phyloP scores from a whole-genome alignment of 37 sponge, comb jelly and placozoan species.

The Haliclona indistincta region DNA sequence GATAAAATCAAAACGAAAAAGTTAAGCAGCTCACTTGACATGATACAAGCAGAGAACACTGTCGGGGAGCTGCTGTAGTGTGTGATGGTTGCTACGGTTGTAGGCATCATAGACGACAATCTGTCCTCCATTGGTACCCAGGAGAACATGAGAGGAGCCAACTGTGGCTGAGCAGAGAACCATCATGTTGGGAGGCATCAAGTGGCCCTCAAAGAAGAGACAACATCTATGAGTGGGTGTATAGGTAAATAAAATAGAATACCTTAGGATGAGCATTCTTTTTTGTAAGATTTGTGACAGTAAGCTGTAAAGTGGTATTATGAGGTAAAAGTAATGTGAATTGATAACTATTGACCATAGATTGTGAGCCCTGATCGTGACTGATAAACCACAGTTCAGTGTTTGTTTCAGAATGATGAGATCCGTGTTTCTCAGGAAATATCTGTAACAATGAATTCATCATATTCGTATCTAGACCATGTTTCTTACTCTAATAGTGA shows the following conservation, averaged over 20 bases:
- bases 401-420: neutral
- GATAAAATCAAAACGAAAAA: neutral
- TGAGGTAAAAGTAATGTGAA: no score
- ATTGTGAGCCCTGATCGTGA: constrained; percentile 6
- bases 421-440: neutral
- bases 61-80: constrained; percentile 15
- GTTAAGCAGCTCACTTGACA: constrained; percentile 39
- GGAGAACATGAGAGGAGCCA: constrained; percentile 16
- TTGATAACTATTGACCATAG: constrained; percentile 64
- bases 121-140: constrained; percentile 50
- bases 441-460: constrained; percentile 9
- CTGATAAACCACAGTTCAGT: constrained; percentile 58
- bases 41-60: constrained; percentile 41
- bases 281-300: constrained; percentile 43
- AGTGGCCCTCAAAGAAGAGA: constrained; percentile 32
- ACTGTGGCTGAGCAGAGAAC: constrained; percentile 48
- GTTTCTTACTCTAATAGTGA: constrained; percentile 53
- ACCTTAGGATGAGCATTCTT: constrained; percentile 43
- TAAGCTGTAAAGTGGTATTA: no score
- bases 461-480: neutral
- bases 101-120: constrained; percentile 52
- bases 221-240: neutral
- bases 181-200: constrained; percentile 12
- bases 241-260: neutral
- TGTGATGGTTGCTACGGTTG: constrained; percentile 20